phyloP scores from a whole-genome alignment of 1,140 invertebrate species.

The Hylyphantes graminicola region DNA sequence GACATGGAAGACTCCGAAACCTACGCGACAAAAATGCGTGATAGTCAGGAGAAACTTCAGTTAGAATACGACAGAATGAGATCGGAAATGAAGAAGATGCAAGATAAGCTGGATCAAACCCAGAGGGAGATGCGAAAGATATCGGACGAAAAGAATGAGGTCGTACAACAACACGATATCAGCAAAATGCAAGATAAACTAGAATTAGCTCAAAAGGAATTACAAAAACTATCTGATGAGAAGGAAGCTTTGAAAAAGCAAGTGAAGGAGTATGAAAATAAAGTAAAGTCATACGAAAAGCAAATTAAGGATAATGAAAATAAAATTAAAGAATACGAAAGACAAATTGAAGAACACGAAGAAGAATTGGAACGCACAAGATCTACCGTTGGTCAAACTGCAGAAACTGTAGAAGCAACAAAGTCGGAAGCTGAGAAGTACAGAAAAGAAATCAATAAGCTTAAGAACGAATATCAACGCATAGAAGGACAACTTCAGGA shows the following conservation, averaged over 20 bases:
- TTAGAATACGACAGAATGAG: slow-evolving; percentile 70
- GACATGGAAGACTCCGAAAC: slow-evolving; percentile 74
- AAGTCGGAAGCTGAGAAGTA: slow-evolving; percentile 35
- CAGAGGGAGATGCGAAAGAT: slow-evolving; percentile 72
- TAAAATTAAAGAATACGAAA: slow-evolving; percentile 62
- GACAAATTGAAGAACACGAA: slow-evolving; percentile 63
- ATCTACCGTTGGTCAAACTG: slow-evolving; percentile 33
- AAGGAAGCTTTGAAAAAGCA: slow-evolving; percentile 63
- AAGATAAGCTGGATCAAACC: slow-evolving; percentile 79
- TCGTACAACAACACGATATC: slow-evolving; percentile 70
- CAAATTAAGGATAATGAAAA: slow-evolving; percentile 63
- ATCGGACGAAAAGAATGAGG: slow-evolving; percentile 63
- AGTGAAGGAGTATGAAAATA: slow-evolving; percentile 63
- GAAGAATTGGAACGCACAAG: slow-evolving; percentile 55
- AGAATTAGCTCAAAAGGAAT: slow-evolving; percentile 76
- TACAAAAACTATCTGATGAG: slow-evolving; percentile 65
- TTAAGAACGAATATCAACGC: slow-evolving; percentile 77
- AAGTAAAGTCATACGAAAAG: slow-evolving; percentile 62
- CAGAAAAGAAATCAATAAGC: slow-evolving; percentile 62
- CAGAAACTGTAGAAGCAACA: slow-evolving; percentile 32
- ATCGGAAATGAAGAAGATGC: slow-evolving; percentile 80
- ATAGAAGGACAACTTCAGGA: slow-evolving; percentile 79
- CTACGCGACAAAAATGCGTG: slow-evolving; percentile 59
- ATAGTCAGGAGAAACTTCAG: slow-evolving; percentile 50
- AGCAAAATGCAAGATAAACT: slow-evolving; percentile 81